Conservation (phyloP, 2,113 vertebrate genomes). For the Pollachius pollachius region DNA sequence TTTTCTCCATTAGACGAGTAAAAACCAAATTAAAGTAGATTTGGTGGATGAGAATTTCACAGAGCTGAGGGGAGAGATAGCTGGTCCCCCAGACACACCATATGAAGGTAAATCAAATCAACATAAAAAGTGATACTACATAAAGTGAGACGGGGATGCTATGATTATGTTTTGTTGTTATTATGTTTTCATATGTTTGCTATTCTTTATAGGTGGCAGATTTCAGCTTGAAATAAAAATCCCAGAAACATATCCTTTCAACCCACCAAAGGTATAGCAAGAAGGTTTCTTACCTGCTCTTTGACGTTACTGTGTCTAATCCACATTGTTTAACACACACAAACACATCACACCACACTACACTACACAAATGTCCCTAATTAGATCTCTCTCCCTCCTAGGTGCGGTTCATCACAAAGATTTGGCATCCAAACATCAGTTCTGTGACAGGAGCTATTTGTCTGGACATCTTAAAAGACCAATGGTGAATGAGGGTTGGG, state of each 20-base stretch:
- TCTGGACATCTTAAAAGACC: slow-evolving; percentile 99
- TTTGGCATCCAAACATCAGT: slow-evolving; percentile 99
- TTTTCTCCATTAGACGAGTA: slow-evolving; percentile 88
- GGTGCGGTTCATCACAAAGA: slow-evolving; percentile 99
- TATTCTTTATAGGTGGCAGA: slow-evolving; percentile 81
- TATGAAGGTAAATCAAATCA: slow-evolving; percentile 84
- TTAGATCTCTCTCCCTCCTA: slow-evolving; percentile 56
- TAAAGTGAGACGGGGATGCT: no score
- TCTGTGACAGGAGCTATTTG: slow-evolving; percentile 99
- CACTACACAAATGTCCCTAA: background rate
- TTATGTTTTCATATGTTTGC: background rate
- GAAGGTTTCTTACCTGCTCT: background rate
- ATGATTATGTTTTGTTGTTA: background rate
- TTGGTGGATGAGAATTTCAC: slow-evolving; percentile 99
- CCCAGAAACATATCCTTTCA: slow-evolving; percentile 98
- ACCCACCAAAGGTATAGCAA: slow-evolving; percentile 90
- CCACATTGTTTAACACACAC: no score
- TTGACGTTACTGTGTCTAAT: background rate
- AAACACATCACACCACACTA: background rate
- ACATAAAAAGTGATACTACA: no score
- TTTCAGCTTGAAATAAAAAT: slow-evolving; percentile 99
- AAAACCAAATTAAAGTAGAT: slow-evolving; percentile 99
- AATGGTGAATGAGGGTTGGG: slow-evolving; percentile 83
- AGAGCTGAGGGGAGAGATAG: slow-evolving; percentile 98
- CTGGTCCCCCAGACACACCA: slow-evolving; percentile 96